Conservation (phyloP, 2,113 vertebrate species). For the Melanotaenia duboulayi region DNA sequence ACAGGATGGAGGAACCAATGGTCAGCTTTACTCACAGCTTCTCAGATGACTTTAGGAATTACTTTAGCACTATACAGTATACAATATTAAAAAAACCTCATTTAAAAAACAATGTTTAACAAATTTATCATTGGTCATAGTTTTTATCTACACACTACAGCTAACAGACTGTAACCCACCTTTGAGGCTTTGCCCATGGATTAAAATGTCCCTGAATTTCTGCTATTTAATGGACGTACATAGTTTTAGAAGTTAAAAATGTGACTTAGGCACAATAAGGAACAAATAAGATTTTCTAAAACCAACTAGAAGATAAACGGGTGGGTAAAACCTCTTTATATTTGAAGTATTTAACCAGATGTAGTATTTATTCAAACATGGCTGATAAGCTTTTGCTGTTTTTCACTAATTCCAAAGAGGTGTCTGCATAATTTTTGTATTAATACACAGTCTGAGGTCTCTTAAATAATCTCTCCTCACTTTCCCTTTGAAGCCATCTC, state of each 20-base stretch:
- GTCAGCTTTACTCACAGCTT: conserved; percentile 44
- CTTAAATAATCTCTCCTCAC: background rate
- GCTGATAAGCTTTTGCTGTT: background rate
- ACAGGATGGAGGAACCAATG: conserved; percentile 85
- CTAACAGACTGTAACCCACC: background rate
- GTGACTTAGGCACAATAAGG: background rate
- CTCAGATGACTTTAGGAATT: background rate
- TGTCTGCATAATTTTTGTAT: background rate
- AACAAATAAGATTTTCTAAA: background rate
- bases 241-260: background rate
- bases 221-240: background rate
- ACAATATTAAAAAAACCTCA: too few relatives aligned
- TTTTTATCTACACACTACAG: too few relatives aligned
- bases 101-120: background rate
- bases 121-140: too few relatives aligned
- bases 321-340: background rate
- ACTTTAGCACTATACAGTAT: background rate
- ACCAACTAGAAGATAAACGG: background rate
- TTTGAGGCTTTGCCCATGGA: background rate
- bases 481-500: background rate
- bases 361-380: background rate
- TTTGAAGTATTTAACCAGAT: background rate
- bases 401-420: background rate
- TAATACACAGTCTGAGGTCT: background rate
- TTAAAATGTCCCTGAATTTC: background rate